Percentiles rank a stretch among this genome's conserved stretches.
Evolutionary conservation across 2,888 invertebrate genomes (phyloP).

Genomic region (Stenolophus ochropezus): DNA sequence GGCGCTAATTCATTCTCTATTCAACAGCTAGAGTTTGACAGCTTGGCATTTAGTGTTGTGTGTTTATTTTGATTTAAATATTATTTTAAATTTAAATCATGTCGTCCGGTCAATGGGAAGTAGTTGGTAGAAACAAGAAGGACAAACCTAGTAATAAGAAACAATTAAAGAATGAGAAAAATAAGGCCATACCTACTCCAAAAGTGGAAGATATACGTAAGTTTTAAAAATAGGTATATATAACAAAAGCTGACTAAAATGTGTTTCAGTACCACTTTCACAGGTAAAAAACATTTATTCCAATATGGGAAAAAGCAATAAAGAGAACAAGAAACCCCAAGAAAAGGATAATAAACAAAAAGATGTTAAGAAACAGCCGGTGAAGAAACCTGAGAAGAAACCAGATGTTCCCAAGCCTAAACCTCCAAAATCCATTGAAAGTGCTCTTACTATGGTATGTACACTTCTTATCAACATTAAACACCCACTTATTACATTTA

Average conservation of each 20-base stretch:
- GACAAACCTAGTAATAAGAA: constrained; percentile 75
- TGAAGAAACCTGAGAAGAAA: constrained; percentile 74
- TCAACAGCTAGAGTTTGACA: constrained; percentile 36
- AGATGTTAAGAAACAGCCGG: constrained; percentile 71
- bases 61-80: constrained; percentile 57
- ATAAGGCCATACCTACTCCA: constrained; percentile 71
- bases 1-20: constrained; percentile 37
- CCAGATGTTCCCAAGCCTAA: constrained; percentile 77
- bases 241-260: constrained; percentile 53
- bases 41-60: constrained; percentile 36
- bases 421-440: constrained; percentile 80
- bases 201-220: constrained; percentile 86
- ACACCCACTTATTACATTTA: constrained; percentile 36
- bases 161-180: constrained; percentile 74
- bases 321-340: constrained; percentile 77
- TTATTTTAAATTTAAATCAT: constrained; percentile 59
- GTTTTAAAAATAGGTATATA: constrained; percentile 68
- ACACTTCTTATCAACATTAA: background rate
- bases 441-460: constrained; percentile 77
- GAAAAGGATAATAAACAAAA: constrained; percentile 72
- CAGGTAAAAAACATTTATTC: constrained; percentile 82
- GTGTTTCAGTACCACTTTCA: constrained; percentile 79
- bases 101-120: constrained; percentile 82
- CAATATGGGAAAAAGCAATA: constrained; percentile 79
- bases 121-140: constrained; percentile 82